phyloP scores from a whole-genome alignment of 2,888 invertebrate species.

The Chirona hameri region DNA sequence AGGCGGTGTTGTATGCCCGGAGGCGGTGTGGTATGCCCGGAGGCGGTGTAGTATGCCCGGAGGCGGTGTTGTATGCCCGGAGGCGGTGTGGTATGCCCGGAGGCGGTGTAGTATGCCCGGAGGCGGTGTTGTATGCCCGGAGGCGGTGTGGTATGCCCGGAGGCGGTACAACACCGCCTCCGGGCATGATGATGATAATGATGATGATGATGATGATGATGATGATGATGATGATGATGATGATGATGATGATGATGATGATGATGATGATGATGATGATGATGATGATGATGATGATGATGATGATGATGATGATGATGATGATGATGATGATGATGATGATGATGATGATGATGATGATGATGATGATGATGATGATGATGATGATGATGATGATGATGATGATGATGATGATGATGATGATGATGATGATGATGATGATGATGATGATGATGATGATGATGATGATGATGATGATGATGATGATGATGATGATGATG shows the following conservation, averaged over 20 bases:
- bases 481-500: constrained; percentile 22
- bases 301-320: constrained; percentile 22
- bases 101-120: no score
- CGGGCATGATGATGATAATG: not conserved
- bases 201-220: constrained; percentile 22
- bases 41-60: no score
- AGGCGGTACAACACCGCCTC: not conserved
- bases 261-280: constrained; percentile 22
- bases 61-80: no score
- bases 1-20: no score
- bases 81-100: no score
- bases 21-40: no score
- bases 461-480: constrained; percentile 22
- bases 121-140: no score
- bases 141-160: no score
- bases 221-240: constrained; percentile 22
- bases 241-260: constrained; percentile 22
- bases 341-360: constrained; percentile 22
- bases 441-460: constrained; percentile 22
- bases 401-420: constrained; percentile 22
- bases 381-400: constrained; percentile 22
- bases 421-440: constrained; percentile 22
- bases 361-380: constrained; percentile 22
- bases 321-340: constrained; percentile 22
- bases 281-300: constrained; percentile 22